A percentile compares a stretch with the other conserved stretches of the same genome.
Conservation (phyloP, 2,113 vertebrate species). For the Sus scrofa region T2T-Sscrofa CM000822.6:18032001-18032500, state of each 20-base stretch:
- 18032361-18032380: no score
- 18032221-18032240: background rate
- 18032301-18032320: no score
- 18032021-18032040: constrained; percentile 54
- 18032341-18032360: no score
- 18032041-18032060: constrained; percentile 29
- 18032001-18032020: constrained; percentile 53
- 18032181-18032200: background rate
- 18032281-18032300: background rate
- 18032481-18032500: no score
- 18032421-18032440: no score
- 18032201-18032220: background rate
- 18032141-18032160: background rate
- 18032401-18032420: no score
- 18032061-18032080: background rate
- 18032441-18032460: no score
- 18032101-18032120: background rate
- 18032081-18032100: background rate
- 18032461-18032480: no score
- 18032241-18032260: constrained; percentile 33
- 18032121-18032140: constrained; percentile 3
- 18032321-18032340: no score
- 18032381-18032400: no score
- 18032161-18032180: background rate
- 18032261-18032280: background rate